These are phyloP conservation scores for Ploceus nigricollis DNA, from an alignment of 2,113 vertebrate species.

Conservation along the genomic window DNA sequence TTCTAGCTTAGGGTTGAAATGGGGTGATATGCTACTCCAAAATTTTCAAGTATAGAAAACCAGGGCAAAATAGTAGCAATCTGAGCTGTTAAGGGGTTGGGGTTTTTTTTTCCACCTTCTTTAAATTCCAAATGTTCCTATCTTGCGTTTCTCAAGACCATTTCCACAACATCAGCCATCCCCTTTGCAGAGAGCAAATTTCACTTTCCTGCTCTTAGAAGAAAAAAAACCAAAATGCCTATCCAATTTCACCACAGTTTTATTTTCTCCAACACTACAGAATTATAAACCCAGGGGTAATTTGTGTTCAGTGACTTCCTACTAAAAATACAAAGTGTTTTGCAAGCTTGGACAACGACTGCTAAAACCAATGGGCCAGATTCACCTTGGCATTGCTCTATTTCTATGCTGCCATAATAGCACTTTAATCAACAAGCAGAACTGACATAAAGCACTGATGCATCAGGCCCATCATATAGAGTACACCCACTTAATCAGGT, in stretches of 20 bases:
- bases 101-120: not conserved
- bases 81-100: not conserved
- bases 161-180: not conserved
- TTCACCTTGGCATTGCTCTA: constrained; percentile 28
- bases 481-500: constrained; percentile 71
- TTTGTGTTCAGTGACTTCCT: not conserved
- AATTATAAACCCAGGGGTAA: not conserved
- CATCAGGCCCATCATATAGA: constrained; percentile 49
- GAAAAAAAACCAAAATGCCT: not conserved
- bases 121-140: not conserved
- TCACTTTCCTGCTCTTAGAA: not conserved
- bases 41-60: not conserved
- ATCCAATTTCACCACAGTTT: not conserved
- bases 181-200: not conserved
- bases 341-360: not conserved
- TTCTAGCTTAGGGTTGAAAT: not conserved
- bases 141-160: not conserved
- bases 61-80: not conserved
- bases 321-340: not conserved
- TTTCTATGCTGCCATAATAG: not conserved
- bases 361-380: not conserved
- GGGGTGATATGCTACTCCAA: not conserved
- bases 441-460: constrained; percentile 37
- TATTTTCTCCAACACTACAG: not conserved
- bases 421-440: constrained; percentile 55